phyloP scores from a whole-genome alignment of 2,888 invertebrate genomes.

The Mycogona germanica region DNA sequence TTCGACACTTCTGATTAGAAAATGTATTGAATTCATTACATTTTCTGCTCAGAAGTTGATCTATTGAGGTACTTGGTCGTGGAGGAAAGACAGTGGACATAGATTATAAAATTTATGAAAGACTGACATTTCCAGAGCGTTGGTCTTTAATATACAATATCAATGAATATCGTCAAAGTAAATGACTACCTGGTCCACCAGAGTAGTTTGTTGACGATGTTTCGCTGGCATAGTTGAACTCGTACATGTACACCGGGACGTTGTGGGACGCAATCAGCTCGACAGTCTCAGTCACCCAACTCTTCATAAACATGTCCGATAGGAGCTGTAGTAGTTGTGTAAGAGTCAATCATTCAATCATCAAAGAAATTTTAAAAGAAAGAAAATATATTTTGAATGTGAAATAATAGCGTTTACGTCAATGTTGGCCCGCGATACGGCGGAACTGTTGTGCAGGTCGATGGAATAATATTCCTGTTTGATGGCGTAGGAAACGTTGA shows the following conservation, averaged over 20 bases:
- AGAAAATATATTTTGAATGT: neutral
- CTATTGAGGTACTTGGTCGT: too few relatives aligned
- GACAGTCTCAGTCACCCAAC: neutral
- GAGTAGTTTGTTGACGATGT: neutral
- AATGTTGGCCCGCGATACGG: conserved; percentile 2
- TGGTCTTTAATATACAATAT: neutral
- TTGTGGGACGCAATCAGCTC: neutral
- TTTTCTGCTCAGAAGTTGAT: too few relatives aligned
- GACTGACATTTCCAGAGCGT: too few relatives aligned
- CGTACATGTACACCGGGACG: conserved; percentile 8
- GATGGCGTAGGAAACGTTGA: conserved; percentile 14
- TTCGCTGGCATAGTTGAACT: neutral
- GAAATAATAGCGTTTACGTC: neutral
- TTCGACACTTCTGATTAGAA: neutral
- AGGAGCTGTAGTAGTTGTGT: conserved; percentile 1
- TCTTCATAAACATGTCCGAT: conserved; percentile 10
- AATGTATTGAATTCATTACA: too few relatives aligned
- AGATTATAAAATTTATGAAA: too few relatives aligned
- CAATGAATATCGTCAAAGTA: neutral
- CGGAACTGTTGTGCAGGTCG: neutral
- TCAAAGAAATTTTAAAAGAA: neutral
- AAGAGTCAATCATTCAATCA: too few relatives aligned
- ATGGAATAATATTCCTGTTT: conserved; percentile 12
- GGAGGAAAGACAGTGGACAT: too few relatives aligned
- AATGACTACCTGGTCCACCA: conserved; percentile 2